These are phyloP conservation scores for Anseranas semipalmata DNA, from an alignment of 2,113 vertebrate species.

Conservation along the genomic window DNA sequence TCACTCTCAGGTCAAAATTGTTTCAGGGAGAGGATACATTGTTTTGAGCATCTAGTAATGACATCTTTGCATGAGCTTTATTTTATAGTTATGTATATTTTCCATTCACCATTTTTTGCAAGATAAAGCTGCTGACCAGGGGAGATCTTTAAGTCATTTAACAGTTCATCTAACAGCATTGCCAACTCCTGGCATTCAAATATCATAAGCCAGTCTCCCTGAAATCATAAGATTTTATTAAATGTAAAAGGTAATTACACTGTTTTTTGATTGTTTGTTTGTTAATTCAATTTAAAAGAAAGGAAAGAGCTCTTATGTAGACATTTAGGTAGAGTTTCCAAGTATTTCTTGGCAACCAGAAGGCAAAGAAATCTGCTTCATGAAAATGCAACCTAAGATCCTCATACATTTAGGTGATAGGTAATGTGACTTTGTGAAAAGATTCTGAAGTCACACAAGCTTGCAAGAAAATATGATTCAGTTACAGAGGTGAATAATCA, in stretches of 20 bases:
- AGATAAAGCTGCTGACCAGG: background rate
- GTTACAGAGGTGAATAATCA: background rate
- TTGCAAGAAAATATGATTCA: background rate
- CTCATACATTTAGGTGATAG: background rate
- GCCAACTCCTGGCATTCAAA: background rate
- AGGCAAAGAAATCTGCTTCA: background rate
- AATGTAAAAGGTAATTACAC: background rate
- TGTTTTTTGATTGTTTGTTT: background rate
- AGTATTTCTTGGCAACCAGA: background rate
- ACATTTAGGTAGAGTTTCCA: background rate
- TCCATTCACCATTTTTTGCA: background rate
- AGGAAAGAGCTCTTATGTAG: background rate
- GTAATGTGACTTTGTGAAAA: background rate
- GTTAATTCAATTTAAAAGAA: background rate
- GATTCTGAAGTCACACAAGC: background rate
- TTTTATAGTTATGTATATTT: background rate
- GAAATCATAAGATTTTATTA: slow-evolving; percentile 17
- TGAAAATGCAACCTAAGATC: background rate
- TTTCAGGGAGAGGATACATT: background rate
- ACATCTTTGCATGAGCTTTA: background rate
- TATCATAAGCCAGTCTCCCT: background rate
- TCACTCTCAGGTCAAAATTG: background rate
- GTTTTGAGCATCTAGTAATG: background rate
- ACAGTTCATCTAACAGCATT: background rate
- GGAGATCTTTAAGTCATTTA: background rate